A percentile compares a stretch with the other conserved stretches of the same genome.
Conservation (phyloP, 2,797 vertebrate species). For the Artibeus lituratus region DNA sequence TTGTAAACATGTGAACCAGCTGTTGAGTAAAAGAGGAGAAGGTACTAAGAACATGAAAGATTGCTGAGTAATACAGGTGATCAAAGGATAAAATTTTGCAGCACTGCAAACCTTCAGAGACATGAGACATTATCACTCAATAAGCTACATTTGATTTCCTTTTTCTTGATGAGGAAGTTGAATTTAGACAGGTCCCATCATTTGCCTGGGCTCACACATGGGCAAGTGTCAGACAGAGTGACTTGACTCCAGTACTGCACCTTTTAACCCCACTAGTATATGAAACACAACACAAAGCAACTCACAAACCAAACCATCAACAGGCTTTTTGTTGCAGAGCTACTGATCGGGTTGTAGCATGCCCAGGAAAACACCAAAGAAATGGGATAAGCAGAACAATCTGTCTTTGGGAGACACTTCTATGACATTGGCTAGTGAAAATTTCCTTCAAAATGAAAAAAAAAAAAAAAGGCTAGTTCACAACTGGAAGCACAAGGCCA, state of each 20-base stretch:
- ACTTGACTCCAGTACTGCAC: neutral
- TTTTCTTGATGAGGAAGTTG: neutral
- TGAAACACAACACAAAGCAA: neutral
- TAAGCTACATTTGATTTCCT: neutral
- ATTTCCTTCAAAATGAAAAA: neutral
- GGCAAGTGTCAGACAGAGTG: neutral
- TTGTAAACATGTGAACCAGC: neutral
- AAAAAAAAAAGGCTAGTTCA: neutral
- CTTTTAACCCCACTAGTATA: neutral
- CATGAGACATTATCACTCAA: neutral
- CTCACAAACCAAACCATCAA: neutral
- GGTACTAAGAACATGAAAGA: neutral
- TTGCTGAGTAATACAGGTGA: neutral
- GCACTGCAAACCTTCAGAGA: neutral
- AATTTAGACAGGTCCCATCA: neutral
- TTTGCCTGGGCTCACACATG: neutral
- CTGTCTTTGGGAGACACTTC: neutral
- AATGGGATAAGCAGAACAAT: too few species aligned
- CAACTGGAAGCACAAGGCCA: neutral
- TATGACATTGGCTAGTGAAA: neutral
- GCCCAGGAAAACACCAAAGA: neutral
- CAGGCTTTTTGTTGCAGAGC: neutral
- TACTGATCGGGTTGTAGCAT: neutral
- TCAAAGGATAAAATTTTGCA: neutral
- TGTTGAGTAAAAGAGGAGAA: neutral